A percentile compares a stretch with the other conserved stretches of the same genome.
Conservation (phyloP, 2,797 vertebrate genomes). For the Apogon talboti region DNA sequence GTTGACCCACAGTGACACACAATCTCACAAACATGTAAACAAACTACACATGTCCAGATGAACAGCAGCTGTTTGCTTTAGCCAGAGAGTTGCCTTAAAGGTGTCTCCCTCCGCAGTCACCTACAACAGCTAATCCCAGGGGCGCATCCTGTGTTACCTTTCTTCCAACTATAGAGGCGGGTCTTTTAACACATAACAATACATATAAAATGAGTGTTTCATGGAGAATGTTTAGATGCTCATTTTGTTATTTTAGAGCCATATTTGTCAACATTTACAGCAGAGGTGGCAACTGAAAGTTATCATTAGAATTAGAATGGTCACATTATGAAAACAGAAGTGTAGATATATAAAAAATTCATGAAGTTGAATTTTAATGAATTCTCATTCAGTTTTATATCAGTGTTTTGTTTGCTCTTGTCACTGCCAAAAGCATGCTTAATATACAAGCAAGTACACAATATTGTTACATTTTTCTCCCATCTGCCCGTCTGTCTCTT, state of each 20-base stretch:
- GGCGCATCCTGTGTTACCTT: too few relatives aligned
- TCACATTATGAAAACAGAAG: not conserved
- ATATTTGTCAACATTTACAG: conserved; percentile 11
- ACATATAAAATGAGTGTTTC: not conserved
- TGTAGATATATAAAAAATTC: not conserved
- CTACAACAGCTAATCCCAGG: too few relatives aligned
- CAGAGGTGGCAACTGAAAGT: conserved; percentile 1
- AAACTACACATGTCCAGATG: too few relatives aligned
- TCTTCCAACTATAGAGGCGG: not conserved
- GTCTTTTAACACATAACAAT: not conserved
- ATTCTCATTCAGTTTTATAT: conserved; percentile 4
- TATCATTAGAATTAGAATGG: not conserved
- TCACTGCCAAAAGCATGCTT: conserved; percentile 11
- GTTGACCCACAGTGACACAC: too few relatives aligned
- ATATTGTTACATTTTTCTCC: conserved; percentile 23
- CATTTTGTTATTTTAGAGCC: not conserved
- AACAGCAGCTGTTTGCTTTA: too few relatives aligned
- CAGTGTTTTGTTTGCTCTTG: conserved; percentile 29
- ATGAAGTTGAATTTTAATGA: not conserved
- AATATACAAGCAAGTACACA: conserved; percentile 20
- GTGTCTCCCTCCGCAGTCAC: too few relatives aligned
- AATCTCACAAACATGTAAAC: too few relatives aligned
- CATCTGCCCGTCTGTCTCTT: conserved; percentile 26
- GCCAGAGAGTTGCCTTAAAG: too few relatives aligned
- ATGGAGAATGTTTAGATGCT: not conserved